phyloP scores from a whole-genome alignment of 2,888 invertebrate genomes.

The Sesia apiformis region DNA sequence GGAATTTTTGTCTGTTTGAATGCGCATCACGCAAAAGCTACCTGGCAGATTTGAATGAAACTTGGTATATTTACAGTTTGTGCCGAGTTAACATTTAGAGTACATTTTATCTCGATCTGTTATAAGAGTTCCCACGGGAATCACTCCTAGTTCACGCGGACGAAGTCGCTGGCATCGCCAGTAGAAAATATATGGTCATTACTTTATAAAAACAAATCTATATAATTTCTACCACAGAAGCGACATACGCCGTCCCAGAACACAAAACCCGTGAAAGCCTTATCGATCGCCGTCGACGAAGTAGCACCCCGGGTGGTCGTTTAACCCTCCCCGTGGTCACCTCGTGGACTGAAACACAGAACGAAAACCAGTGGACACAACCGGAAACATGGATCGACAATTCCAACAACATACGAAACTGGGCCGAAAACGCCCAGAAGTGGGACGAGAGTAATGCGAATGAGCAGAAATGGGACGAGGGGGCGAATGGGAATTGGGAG shows the following conservation, averaged over 20 bases:
- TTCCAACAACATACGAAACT: conserved; percentile 36
- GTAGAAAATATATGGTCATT: no score
- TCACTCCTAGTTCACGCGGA: no score
- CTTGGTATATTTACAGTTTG: no score
- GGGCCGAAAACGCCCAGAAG: conserved; percentile 50
- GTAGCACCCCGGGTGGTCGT: conserved; percentile 53
- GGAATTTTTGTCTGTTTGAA: no score
- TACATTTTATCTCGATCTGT: no score
- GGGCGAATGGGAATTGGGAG: conserved; percentile 26
- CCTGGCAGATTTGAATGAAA: no score
- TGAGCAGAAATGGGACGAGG: conserved; percentile 27
- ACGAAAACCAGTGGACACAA: conserved; percentile 11
- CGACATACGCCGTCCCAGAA: conserved; percentile 62
- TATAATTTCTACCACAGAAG: conserved; percentile 30
- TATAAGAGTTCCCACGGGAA: no score
- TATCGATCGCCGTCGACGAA: conserved; percentile 51
- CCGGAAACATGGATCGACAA: conserved; percentile 54
- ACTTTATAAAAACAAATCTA: no score
- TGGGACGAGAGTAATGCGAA: conserved; percentile 28
- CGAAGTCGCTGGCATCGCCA: no score
- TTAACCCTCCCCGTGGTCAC: conserved; percentile 45
- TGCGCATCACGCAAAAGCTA: no score
- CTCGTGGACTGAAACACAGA: conserved; percentile 11
- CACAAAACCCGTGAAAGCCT: conserved; percentile 49
- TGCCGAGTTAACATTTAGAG: no score